Percentiles rank a stretch among this genome's conserved stretches.
Conservation (phyloP, 2,797 vertebrate genomes). For the Callimico goeldii region DNA sequence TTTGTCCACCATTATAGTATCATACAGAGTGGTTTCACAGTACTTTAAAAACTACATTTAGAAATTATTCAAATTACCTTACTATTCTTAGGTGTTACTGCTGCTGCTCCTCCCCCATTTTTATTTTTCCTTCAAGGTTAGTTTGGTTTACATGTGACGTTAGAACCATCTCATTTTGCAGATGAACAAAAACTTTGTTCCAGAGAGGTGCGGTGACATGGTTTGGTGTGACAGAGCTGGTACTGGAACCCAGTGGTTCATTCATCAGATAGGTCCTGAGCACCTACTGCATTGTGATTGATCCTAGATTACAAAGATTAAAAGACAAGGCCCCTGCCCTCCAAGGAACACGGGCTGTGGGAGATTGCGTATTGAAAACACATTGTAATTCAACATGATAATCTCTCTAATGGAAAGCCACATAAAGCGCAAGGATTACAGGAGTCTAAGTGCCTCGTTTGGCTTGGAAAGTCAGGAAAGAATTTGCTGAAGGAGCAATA, state of each 20-base stretch:
- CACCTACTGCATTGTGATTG: not conserved
- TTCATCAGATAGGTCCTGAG: not conserved
- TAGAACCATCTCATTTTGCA: not conserved
- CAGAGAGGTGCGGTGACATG: not conserved
- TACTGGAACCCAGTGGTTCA: not conserved
- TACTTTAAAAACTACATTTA: not conserved
- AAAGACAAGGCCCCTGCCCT: not conserved
- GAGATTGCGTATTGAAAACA: not conserved
- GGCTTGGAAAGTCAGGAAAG: not conserved
- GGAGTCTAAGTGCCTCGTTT: not conserved
- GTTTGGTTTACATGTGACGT: not conserved
- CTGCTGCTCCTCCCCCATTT: not conserved
- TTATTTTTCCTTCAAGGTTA: not conserved
- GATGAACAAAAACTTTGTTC: not conserved
- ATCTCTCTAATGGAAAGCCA: not conserved
- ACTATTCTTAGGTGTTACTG: not conserved
- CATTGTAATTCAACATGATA: not conserved
- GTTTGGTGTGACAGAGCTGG: not conserved
- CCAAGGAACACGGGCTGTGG: not conserved
- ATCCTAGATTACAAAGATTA: not conserved
- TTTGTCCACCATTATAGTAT: not conserved
- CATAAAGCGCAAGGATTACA: not conserved
- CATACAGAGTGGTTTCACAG: not conserved
- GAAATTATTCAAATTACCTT: slow-evolving; percentile 25
- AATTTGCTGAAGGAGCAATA: not conserved